Conservation (phyloP, 2,888 invertebrate species). For the Tetanocera ferruginea region DNA sequence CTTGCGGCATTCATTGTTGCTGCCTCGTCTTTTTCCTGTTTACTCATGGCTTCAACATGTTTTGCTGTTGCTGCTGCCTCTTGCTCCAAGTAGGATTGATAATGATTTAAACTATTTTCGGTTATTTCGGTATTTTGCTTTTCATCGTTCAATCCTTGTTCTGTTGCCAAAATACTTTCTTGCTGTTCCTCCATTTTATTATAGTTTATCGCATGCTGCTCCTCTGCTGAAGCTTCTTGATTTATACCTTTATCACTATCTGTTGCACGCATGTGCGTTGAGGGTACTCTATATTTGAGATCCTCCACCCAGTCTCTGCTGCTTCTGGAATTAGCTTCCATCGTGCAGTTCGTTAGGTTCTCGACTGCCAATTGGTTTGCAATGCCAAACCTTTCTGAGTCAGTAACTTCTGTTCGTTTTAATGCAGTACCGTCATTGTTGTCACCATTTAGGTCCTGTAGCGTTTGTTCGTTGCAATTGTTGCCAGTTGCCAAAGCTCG, state of each 20-base stretch:
- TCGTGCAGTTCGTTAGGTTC: background rate
- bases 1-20: background rate
- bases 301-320: background rate
- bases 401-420: background rate
- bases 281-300: background rate
- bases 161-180: background rate
- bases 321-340: background rate
- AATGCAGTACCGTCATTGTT: background rate
- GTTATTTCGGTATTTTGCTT: background rate
- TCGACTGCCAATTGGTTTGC: background rate
- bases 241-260: too few species aligned
- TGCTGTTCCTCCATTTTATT: conserved; percentile 6
- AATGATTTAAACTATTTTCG: background rate
- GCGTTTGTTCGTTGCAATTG: background rate
- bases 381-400: background rate
- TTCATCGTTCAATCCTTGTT: background rate
- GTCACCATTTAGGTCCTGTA: background rate
- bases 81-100: background rate
- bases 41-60: background rate
- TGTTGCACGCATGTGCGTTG: background rate
- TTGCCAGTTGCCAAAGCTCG: background rate
- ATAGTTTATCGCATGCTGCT: background rate
- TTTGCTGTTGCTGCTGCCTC: background rate
- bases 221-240: too few species aligned
- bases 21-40: background rate